Percentiles rank a stretch among this genome's conserved stretches.
Evolutionary conservation across 2,888 invertebrate genomes (phyloP).

Genomic region (Neria commutata): DNA sequence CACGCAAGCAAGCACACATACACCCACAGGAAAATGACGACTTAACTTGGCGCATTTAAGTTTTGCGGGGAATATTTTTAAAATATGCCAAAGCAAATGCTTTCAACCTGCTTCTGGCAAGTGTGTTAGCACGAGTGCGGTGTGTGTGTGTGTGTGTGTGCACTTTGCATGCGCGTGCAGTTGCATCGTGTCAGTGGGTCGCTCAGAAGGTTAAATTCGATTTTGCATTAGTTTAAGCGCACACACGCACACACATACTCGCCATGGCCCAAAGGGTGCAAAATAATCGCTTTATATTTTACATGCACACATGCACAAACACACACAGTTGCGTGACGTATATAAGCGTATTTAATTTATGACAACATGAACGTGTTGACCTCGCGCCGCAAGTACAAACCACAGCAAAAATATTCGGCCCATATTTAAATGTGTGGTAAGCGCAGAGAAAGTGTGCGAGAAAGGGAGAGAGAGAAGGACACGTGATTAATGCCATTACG

Average conservation of each 20-base stretch:
- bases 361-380: too few relatives aligned
- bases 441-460: too few relatives aligned
- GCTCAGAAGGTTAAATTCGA: slow-evolving; percentile 27
- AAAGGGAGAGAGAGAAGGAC: too few relatives aligned
- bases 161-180: background rate
- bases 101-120: background rate
- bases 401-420: too few relatives aligned
- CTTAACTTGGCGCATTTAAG: background rate
- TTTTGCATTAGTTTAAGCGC: slow-evolving; percentile 36
- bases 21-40: too few relatives aligned
- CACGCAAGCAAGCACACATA: too few relatives aligned
- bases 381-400: too few relatives aligned
- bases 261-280: too few relatives aligned
- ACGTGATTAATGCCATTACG: too few relatives aligned
- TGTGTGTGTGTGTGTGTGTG: background rate
- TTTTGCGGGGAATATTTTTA: background rate
- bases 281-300: too few relatives aligned
- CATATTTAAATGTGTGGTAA: too few relatives aligned
- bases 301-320: background rate
- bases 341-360: background rate
- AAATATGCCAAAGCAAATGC: background rate
- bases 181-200: background rate
- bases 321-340: background rate
- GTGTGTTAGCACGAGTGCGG: background rate
- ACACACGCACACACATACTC: slow-evolving; percentile 29